Conservation (phyloP, 2,113 vertebrate species). For the Clinocottus analis region DNA sequence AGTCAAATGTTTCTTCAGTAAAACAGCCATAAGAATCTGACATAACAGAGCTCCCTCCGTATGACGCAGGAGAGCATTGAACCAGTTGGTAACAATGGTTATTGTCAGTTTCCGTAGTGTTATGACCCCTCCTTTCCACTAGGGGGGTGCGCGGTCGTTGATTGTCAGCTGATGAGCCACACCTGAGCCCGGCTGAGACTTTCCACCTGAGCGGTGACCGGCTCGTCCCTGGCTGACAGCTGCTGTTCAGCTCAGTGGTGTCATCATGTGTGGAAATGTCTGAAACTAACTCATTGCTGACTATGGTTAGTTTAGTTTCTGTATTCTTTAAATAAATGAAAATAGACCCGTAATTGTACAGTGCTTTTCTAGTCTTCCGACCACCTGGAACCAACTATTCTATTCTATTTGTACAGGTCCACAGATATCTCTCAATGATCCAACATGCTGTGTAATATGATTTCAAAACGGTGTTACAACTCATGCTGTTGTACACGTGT, state of each 20-base stretch:
- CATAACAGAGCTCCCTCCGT: background rate
- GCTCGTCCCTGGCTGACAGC: too few species aligned
- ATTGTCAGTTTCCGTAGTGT: constrained; percentile 8
- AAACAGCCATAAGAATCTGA: background rate
- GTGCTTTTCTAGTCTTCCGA: too few species aligned
- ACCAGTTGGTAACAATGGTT: constrained; percentile 11
- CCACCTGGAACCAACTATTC: background rate
- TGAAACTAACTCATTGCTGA: too few species aligned
- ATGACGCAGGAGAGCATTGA: constrained; percentile 2
- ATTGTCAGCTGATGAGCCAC: too few species aligned
- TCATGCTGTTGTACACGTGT: background rate
- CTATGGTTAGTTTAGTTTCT: background rate
- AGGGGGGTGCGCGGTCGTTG: too few species aligned
- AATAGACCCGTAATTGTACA: too few species aligned
- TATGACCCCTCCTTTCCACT: too few species aligned
- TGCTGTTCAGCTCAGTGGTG: too few species aligned
- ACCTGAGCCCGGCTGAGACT: too few species aligned
- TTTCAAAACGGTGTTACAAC: background rate
- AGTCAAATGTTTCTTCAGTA: constrained; percentile 7
- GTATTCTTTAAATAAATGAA: too few species aligned
- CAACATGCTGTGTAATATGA: background rate
- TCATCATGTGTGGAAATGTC: too few species aligned
- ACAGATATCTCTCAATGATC: background rate
- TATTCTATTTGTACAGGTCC: background rate
- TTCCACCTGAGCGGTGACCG: too few species aligned